Conservation (phyloP, 2,797 vertebrate genomes). For the Phrynocephalus vlangalii region DNA sequence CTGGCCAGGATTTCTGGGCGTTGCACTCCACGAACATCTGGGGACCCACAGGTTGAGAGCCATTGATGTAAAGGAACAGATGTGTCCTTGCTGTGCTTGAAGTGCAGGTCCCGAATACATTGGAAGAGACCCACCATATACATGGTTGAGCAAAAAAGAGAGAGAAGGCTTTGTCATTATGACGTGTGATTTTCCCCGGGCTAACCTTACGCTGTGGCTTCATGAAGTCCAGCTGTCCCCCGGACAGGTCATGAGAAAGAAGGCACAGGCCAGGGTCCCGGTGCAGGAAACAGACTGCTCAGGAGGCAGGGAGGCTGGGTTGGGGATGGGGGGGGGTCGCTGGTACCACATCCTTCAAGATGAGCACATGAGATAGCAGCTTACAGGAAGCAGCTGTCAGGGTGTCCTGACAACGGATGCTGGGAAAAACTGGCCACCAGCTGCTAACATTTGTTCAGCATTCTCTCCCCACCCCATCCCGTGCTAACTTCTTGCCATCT, state of each 20-base stretch:
- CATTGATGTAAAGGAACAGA: no score
- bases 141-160: not conserved
- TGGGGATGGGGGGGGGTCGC: conserved; percentile 40
- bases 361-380: conserved; percentile 76
- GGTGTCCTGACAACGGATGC: conserved; percentile 67
- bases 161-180: not conserved
- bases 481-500: not conserved
- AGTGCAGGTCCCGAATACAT: not conserved
- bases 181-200: conserved; percentile 34
- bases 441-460: conserved; percentile 53
- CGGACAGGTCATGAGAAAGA: conserved; percentile 73
- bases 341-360: conserved; percentile 75
- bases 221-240: conserved; percentile 60
- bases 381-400: conserved; percentile 81
- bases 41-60: no score
- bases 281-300: conserved; percentile 68
- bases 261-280: conserved; percentile 44
- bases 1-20: no score
- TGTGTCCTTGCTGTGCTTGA: not conserved
- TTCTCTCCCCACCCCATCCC: not conserved
- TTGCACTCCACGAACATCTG: no score
- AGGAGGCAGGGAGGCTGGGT: conserved; percentile 52
- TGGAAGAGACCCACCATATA: not conserved
- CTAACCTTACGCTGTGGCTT: conserved; percentile 38
- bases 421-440: conserved; percentile 72